Base-by-base conservation (phyloP, 2,797 vertebrate genomes). In the Falco naumanni region DNA sequence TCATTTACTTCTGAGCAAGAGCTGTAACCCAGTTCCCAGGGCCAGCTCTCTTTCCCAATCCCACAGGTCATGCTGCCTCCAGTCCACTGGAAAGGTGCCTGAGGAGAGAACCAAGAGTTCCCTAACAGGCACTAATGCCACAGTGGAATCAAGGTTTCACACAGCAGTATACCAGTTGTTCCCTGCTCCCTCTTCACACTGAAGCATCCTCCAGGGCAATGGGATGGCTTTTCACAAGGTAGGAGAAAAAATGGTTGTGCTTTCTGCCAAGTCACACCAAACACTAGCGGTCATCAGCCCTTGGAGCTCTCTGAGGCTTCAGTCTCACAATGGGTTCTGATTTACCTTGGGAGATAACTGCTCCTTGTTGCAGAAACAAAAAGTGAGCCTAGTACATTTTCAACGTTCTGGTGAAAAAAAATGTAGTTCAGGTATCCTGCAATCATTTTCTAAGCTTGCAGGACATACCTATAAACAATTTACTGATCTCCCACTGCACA, bases 1-100 rank as follows among this genome's bases (percentile, higher is more conserved):
- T 79, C 3, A 22, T 84, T 83, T 72, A 65, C 50, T 80, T 90
- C 48, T 71, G 64, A 91, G 83, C 70, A 88, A 66, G 22, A 90
- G 29, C 51, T 48, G 24, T 2, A 6, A 53, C 70, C 26, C 66
- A 63, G 54, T 82, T 90, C 74, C 60, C 78, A 91, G 53, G 47
- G 34, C 43, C 59, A 72, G 47, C 21, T 90, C 69, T 86, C 45
- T 20, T 59, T 82, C 50, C 48, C 66, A 50, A 2, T 33, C 39
- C n/a, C 57, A 61, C 45, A 68, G 60, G 21, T 89, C 84, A 60
- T 1, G 4, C 25, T 54, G 71, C 71, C 81, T 74, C 45, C 75
- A 87, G 26, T 22, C 41, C 74, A 57, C 7, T 0, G 0, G 37
- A 61, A 82, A 70, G 56, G 24, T 28, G 41, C 13, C 25, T 7